A percentile compares a stretch with the other conserved stretches of the same genome.
Evolutionary conservation across 2,888 invertebrate species (phyloP).

Genomic region (Sicus ferrugineus): DNA sequence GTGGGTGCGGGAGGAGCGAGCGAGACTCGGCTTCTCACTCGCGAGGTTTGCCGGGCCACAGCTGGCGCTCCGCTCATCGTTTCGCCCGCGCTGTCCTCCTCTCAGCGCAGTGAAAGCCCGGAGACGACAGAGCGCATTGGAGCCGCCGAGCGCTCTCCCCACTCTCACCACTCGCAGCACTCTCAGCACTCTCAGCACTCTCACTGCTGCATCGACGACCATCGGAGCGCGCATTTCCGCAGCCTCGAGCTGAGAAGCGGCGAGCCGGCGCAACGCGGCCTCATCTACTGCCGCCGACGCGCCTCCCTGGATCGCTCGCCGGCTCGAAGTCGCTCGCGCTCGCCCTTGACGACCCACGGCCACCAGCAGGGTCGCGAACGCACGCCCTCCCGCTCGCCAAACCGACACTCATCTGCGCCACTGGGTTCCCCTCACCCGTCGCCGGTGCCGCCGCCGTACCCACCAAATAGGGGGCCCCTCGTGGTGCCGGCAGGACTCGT

Average conservation of each 20-base stretch:
- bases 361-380: conserved; percentile 25
- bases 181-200: no score
- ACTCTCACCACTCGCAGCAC: no score
- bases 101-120: conserved; percentile 52
- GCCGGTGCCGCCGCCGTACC: conserved; percentile 31
- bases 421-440: conserved; percentile 30
- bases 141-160: neutral
- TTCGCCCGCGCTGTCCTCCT: conserved; percentile 47
- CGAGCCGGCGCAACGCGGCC: conserved; percentile 44
- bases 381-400: conserved; percentile 42
- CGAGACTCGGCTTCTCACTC: no score
- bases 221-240: conserved; percentile 38
- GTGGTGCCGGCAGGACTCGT: conserved; percentile 57
- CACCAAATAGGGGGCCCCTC: conserved; percentile 44
- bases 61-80: conserved; percentile 43
- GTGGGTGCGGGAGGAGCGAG: conserved; percentile 69
- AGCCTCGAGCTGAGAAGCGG: conserved; percentile 51
- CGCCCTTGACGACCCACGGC: conserved; percentile 18
- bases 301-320: conserved; percentile 48
- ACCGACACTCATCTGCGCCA: conserved; percentile 39
- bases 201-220: conserved; percentile 6
- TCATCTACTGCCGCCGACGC: conserved; percentile 54
- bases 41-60: conserved; percentile 32
- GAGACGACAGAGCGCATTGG: conserved; percentile 1
- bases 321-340: conserved; percentile 37